phyloP scores from a whole-genome alignment of 2,797 vertebrate species.

The Columba guinea region DNA sequence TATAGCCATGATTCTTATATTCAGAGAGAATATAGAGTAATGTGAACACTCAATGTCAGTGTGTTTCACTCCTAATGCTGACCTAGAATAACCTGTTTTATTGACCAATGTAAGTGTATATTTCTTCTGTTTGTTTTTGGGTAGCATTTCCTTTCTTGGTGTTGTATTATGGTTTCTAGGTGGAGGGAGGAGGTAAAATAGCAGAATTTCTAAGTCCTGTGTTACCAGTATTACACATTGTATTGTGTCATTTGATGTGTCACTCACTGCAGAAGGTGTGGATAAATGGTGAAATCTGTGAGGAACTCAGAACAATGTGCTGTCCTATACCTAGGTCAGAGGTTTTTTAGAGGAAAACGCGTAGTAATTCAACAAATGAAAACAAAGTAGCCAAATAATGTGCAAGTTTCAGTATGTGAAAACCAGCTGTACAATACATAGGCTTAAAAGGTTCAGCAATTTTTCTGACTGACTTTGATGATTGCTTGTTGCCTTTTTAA shows the following conservation, averaged over 20 bases:
- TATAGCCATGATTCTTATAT: background rate
- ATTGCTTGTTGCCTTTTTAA: background rate
- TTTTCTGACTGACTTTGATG: background rate
- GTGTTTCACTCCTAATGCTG: background rate
- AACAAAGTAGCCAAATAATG: background rate
- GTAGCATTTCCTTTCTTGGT: background rate
- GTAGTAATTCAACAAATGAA: background rate
- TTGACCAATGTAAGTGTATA: background rate
- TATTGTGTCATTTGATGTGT: background rate
- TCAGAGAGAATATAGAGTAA: background rate
- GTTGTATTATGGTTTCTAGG: background rate
- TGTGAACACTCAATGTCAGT: background rate
- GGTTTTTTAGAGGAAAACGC: background rate
- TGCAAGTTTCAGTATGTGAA: background rate
- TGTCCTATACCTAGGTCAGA: background rate
- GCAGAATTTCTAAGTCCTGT: background rate
- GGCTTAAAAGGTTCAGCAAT: background rate
- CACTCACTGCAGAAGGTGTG: background rate
- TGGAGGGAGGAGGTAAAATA: background rate
- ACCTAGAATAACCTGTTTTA: background rate
- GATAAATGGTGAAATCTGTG: background rate
- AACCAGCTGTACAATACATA: background rate
- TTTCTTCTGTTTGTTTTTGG: background rate
- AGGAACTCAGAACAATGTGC: background rate
- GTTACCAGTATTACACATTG: background rate